Conservation (phyloP, 2,797 vertebrate species). For the Gadopsis bispinosus region DNA sequence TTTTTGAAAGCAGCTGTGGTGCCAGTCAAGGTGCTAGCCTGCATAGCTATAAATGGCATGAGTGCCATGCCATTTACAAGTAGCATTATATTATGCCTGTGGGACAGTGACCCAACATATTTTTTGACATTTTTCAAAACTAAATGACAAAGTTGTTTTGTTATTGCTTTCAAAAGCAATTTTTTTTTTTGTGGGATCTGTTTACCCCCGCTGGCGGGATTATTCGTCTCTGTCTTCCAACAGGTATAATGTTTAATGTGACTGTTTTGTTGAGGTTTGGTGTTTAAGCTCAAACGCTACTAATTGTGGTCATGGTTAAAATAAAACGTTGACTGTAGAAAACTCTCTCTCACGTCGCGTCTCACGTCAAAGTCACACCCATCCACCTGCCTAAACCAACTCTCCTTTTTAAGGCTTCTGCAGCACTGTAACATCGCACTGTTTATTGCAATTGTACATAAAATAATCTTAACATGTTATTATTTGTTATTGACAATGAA, state of each 20-base stretch:
- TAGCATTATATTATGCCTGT: background rate
- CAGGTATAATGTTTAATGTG: background rate
- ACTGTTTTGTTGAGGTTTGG: background rate
- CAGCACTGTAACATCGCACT: too few relatives aligned
- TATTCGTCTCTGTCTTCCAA: background rate
- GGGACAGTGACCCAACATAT: background rate
- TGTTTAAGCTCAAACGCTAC: background rate
- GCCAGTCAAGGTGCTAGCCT: background rate
- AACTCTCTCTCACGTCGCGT: too few relatives aligned
- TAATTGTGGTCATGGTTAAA: background rate
- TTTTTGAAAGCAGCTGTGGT: background rate
- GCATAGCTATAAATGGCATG: background rate
- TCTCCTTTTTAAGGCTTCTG: background rate
- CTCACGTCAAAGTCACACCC: background rate
- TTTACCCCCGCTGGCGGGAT: too few relatives aligned
- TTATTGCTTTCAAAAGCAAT: background rate
- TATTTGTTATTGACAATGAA: too few relatives aligned
- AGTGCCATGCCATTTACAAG: background rate
- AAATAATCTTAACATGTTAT: too few relatives aligned
- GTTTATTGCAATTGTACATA: too few relatives aligned
- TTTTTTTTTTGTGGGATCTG: background rate
- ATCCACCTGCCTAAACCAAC: background rate
- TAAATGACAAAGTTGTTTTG: background rate
- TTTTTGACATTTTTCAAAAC: background rate
- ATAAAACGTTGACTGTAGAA: background rate